These are phyloP conservation scores for Drosophila biarmipes DNA, from an alignment of 1,140 invertebrate genomes.

Conservation along the genomic window DNA sequence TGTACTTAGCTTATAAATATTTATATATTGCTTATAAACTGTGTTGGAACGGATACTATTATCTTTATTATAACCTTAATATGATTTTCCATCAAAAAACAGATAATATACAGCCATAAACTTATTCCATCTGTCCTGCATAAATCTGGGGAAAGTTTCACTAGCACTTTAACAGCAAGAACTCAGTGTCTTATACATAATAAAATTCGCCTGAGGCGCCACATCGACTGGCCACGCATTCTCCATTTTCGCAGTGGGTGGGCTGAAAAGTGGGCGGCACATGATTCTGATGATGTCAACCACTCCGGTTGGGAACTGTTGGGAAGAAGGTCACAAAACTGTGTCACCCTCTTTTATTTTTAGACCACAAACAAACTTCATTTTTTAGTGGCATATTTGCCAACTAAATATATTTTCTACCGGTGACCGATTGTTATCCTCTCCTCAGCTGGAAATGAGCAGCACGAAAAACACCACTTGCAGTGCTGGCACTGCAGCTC, in stretches of 20 bases:
- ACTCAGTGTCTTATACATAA: constrained; percentile 54
- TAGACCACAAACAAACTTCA: constrained; percentile 16
- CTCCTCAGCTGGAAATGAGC: constrained; percentile 47
- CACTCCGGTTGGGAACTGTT: neutral
- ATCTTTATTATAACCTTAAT: no score
- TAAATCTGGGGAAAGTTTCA: neutral
- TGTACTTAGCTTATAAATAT: no score
- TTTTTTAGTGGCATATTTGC: constrained; percentile 5
- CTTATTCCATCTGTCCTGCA: neutral
- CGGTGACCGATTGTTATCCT: constrained; percentile 19
- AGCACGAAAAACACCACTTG: constrained; percentile 47
- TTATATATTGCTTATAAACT: no score
- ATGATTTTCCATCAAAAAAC: neutral
- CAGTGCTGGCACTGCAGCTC: constrained; percentile 83
- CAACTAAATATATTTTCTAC: constrained; percentile 4
- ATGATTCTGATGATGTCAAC: constrained; percentile 70
- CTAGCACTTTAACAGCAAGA: constrained; percentile 7
- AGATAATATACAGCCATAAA: neutral
- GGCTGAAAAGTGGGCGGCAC: constrained; percentile 19
- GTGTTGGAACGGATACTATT: no score
- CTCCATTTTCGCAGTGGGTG: constrained; percentile 20
- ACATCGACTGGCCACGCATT: constrained; percentile 50
- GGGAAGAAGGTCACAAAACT: constrained; percentile 20
- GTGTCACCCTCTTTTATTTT: constrained; percentile 33
- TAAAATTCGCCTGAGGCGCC: constrained; percentile 61